Base-by-base conservation (phyloP, 1,140 invertebrate species). In the Aleiodes sp. region DNA sequence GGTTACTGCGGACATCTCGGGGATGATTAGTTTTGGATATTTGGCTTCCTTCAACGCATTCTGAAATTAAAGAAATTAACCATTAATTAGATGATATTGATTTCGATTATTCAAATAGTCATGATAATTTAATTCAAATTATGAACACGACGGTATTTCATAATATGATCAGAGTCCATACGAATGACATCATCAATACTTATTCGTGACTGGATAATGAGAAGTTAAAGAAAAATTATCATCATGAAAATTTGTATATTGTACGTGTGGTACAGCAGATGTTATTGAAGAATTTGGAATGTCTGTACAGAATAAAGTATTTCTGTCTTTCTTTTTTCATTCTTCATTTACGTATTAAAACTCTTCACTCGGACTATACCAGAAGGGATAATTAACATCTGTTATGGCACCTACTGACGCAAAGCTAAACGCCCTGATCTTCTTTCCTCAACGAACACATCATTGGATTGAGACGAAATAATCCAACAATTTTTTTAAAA, bases 331-430 rank as follows among this genome's bases (percentile, higher is more conserved):
- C n/a, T n/a, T n/a, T n/a, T n/a, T n/a, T n/a, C n/a, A n/a, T n/a
- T n/a, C n/a, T n/a, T n/a, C n/a, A n/a, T n/a, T n/a, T n/a, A n/a
- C n/a, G n/a, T n/a, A n/a, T n/a, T n/a, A n/a, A n/a, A 59, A 31
- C 12, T 59, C 26, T 59, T 28, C 29, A 26, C 28, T 59, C 14
- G 24, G 28, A 70, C 73, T 79, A 79, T 76, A 78, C 82, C n/a
- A 82, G 77, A 81, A 80, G 82, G 82, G 81, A 83, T 85, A 84
- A 85, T 85, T 85, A 85, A 85, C 83, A 84, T 85, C 83, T 85
- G 83, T 85, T 85, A 83, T 77, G 80, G 77, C 81, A 81, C 80
- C 80, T 80, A 80, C 67, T 24, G 21, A 72, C 71, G 73, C 74
- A n/a, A n/a, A n/a, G n/a, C n/a, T n/a, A n/a, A n/a, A n/a, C n/a